These are phyloP conservation scores for Artibeus lituratus DNA, from an alignment of 2,797 vertebrate species.

Conservation along the genomic window DNA sequence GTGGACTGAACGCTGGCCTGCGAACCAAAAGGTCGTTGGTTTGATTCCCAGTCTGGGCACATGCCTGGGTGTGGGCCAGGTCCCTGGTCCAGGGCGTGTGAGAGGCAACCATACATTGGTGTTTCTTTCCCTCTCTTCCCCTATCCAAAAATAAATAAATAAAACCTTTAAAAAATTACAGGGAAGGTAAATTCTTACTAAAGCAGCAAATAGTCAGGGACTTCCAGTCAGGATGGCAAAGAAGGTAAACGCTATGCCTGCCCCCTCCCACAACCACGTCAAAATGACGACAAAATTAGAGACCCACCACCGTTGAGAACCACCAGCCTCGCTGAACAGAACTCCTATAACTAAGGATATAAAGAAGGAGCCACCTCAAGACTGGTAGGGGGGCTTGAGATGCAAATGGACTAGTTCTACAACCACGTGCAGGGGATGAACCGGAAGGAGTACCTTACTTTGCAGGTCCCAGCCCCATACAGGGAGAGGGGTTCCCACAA, in stretches of 20 bases:
- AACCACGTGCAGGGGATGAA: neutral
- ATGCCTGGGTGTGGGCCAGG: too few relatives aligned
- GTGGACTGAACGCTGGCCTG: too few relatives aligned
- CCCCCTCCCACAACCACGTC: too few relatives aligned
- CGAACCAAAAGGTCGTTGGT: too few relatives aligned
- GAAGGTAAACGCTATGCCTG: too few relatives aligned
- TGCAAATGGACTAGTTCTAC: neutral
- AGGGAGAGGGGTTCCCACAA: neutral
- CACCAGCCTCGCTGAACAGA: neutral
- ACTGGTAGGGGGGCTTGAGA: neutral
- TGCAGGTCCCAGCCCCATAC: neutral
- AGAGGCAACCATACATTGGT: too few relatives aligned
- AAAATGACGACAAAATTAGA: neutral
- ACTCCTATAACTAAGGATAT: neutral
- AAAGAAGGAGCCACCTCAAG: neutral
- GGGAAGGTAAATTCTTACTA: neutral
- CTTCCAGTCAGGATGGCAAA: neutral
- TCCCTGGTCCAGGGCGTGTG: too few relatives aligned
- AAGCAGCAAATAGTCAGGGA: neutral
- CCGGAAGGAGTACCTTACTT: neutral
- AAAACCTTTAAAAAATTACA: neutral
- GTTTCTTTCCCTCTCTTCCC: too few relatives aligned
- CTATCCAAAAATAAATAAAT: too few relatives aligned
- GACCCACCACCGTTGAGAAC: neutral
- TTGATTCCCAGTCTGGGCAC: too few relatives aligned